These are phyloP conservation scores for Zophobas atratus DNA, from an alignment of 1,140 invertebrate species.

Conservation along the genomic window DNA sequence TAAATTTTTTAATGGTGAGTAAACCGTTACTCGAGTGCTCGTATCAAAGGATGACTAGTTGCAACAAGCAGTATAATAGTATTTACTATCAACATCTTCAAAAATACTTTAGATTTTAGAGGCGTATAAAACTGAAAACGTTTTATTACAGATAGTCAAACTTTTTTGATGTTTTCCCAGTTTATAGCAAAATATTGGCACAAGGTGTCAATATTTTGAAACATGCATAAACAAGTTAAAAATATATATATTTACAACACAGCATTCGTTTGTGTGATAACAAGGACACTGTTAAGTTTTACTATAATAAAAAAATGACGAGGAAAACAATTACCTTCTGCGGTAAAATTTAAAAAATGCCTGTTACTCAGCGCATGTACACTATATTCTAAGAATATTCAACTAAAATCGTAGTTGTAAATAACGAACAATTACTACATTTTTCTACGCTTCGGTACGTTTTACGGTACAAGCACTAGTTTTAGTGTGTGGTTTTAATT, in stretches of 20 bases:
- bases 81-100: no score
- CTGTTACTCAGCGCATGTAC: no score
- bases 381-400: no score
- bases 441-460: no score
- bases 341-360: no score
- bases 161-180: not conserved
- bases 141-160: conserved; percentile 7
- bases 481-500: not conserved
- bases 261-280: not conserved
- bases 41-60: no score
- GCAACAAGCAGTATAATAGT: no score
- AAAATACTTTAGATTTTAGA: not conserved
- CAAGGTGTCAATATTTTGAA: not conserved
- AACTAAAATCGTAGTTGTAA: no score
- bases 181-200: conserved; percentile 34
- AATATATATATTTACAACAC: conserved; percentile 6
- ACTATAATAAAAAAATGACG: not conserved
- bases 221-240: conserved; percentile 20
- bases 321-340: not conserved
- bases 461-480: not conserved
- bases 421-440: no score
- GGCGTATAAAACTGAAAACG: conserved; percentile 5
- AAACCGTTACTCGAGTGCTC: no score
- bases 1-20: no score
- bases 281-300: conserved; percentile 9